Evolutionary conservation across 1,140 invertebrate genomes (phyloP), one percentile per base, ranked within the genome.

Genomic region (Ips nitidus): DNA sequence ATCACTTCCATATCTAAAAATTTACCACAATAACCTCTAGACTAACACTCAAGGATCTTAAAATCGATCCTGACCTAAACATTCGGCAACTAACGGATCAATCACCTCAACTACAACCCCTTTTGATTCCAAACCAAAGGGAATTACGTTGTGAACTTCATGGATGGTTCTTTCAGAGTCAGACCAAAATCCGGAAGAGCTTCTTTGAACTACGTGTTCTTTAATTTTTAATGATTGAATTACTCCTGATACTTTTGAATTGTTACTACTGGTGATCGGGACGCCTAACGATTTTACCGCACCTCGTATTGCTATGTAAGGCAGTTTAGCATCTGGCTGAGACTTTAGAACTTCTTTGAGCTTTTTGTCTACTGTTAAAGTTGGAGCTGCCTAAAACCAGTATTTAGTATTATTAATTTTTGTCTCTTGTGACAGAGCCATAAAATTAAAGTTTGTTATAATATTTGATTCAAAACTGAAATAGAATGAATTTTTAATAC

Each of bases 131-230:
- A 94, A 77, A 50, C 86, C 86, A 81, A 94, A 94, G 40, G 91
- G 91, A 75, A 90, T 88, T 52, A 86, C 83, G 76, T 91, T 90
- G 75, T 85, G 88, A 2, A 89, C 84, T 74, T 91, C 88, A 77
- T 91, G 88, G 53, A 93, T 86, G 8, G 87, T 87, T 66, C 89
- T 84, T 65, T 89, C 87, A 74, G 91, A 87, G 69, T 92, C 89
- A 7, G 88, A 87, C 91, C 91, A 93, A 78, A 91, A 92, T 4
- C 91, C 91, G 52, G 88, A 86, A 8, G 89, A 87, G 47, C 86
- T 89, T 78, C 90, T 84, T 40, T 90, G 86, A 58, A 91, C 84
- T 1, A 91, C 85, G 84, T 92, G 91, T 80, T 93, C 91, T 78
- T 90, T 90, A 68, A 90, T 86, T 74, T 83, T 87, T 66, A 90